phyloP scores from a whole-genome alignment of 2,888 invertebrate species.

The Xestoiulus laeticollis region DNA sequence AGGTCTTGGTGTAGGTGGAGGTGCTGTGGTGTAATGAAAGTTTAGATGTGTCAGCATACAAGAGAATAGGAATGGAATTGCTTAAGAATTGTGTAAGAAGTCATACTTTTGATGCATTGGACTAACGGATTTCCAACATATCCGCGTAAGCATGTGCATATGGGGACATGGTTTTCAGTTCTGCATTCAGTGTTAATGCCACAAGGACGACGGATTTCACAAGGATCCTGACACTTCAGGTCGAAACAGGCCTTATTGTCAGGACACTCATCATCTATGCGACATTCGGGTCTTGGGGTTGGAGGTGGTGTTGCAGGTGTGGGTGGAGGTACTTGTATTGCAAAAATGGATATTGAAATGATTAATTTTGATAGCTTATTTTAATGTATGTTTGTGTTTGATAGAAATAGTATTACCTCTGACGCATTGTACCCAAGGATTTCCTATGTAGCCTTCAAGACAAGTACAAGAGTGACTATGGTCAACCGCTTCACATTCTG shows the following conservation, averaged over 20 bases:
- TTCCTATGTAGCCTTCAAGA: conserved; percentile 77
- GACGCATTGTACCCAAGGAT: conserved; percentile 59
- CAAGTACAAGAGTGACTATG: conserved; percentile 86
- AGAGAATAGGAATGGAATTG: too few species aligned
- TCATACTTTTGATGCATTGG: too few species aligned
- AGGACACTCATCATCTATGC: too few species aligned
- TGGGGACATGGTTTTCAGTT: conserved; percentile 77
- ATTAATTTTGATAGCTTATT: too few species aligned
- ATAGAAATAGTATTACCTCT: conserved; percentile 57
- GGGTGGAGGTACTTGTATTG: too few species aligned
- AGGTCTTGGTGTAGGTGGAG: conserved; percentile 22
- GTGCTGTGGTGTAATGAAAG: conserved; percentile 73
- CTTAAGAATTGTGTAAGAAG: too few species aligned
- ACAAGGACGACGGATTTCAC: conserved; percentile 63
- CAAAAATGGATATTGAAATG: too few species aligned
- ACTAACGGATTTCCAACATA: conserved; percentile 71
- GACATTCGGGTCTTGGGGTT: conserved; percentile 71
- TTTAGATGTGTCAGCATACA: too few species aligned
- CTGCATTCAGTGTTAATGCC: conserved; percentile 62
- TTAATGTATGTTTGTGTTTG: too few species aligned
- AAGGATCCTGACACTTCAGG: conserved; percentile 80
- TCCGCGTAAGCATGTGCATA: conserved; percentile 82
- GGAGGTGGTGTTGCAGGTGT: too few species aligned
- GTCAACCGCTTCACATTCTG: conserved; percentile 72
- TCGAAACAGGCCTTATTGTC: too few species aligned